Percentiles rank a stretch among this genome's conserved stretches.
Evolutionary conservation across 2,113 vertebrate species (phyloP).

Genomic region (Cynopterus brachyotis): DNA sequence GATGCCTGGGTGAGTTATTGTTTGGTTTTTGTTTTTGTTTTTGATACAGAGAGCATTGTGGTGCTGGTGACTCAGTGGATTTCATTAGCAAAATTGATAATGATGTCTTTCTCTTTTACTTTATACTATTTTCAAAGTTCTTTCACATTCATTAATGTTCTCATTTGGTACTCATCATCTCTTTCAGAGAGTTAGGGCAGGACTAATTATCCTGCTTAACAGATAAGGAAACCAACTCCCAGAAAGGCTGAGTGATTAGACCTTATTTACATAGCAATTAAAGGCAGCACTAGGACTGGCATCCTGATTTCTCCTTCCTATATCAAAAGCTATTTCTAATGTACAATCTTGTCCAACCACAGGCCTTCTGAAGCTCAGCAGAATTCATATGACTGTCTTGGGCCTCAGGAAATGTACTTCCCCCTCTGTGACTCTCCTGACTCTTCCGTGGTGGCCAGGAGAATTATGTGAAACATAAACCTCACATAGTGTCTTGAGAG

Average conservation of each 20-base stretch:
- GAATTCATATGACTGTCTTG: rapidly evolving
- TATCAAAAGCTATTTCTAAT: not conserved
- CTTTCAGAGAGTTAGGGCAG: slow-evolving; percentile 48
- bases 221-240: slow-evolving; percentile 66
- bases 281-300: not conserved
- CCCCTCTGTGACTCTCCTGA: not conserved
- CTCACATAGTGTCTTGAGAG: not conserved
- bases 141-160: slow-evolving; percentile 56
- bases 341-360: not conserved
- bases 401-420: not conserved
- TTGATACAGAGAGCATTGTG: not conserved
- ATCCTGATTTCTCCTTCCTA: slow-evolving; percentile 46
- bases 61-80: not conserved
- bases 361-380: not conserved
- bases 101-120: not conserved
- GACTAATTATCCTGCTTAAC: slow-evolving; percentile 59
- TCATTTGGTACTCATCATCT: slow-evolving; percentile 25
- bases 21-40: too few species aligned
- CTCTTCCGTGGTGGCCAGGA: not conserved
- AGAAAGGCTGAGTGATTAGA: slow-evolving; percentile 18
- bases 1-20: not conserved
- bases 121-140: slow-evolving; percentile 4
- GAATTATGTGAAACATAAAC: not conserved
- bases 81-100: not conserved
- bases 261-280: slow-evolving; percentile 53